Percentiles rank a stretch among this genome's conserved stretches.
Conservation (phyloP, 2,797 vertebrate genomes). For the Diglossa cyanea region DNA sequence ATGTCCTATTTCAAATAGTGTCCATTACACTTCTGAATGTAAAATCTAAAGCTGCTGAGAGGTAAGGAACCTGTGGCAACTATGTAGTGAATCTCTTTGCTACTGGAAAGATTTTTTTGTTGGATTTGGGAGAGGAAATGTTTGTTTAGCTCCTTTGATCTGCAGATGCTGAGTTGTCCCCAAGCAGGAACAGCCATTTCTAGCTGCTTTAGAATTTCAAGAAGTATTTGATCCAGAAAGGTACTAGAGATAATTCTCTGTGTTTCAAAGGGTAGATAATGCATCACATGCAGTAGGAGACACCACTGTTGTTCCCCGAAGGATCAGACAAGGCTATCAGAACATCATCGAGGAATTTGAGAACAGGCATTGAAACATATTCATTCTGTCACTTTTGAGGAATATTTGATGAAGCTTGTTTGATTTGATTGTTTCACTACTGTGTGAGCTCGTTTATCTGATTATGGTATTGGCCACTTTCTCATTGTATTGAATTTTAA, state of each 20-base stretch:
- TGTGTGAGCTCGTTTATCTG: conserved; percentile 31
- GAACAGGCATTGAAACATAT: conserved; percentile 24
- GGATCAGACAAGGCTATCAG: conserved; percentile 5
- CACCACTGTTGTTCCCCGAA: background rate
- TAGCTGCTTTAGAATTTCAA: conserved; percentile 22
- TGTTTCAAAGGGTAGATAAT: conserved; percentile 9
- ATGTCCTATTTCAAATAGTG: background rate
- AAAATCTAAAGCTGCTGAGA: background rate
- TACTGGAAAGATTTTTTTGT: background rate
- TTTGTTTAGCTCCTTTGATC: conserved; percentile 12
- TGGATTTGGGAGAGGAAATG: background rate
- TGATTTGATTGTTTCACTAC: conserved; percentile 49
- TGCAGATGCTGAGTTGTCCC: background rate
- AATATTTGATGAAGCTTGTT: conserved; percentile 52
- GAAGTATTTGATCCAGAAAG: background rate
- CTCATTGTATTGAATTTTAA: conserved; percentile 44
- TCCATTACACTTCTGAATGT: background rate
- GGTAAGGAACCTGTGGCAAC: background rate
- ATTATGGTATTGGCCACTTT: conserved; percentile 36
- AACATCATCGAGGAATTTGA: background rate
- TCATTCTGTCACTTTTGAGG: conserved; percentile 36
- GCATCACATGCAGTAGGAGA: background rate
- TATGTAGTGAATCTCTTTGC: background rate
- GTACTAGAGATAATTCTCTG: background rate
- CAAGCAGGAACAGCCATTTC: background rate